A percentile compares a stretch with the other conserved stretches of the same genome.
These are phyloP conservation scores for Drosophila serrata DNA, from an alignment of 1,140 invertebrate genomes.

Conservation along the genomic window DNA sequence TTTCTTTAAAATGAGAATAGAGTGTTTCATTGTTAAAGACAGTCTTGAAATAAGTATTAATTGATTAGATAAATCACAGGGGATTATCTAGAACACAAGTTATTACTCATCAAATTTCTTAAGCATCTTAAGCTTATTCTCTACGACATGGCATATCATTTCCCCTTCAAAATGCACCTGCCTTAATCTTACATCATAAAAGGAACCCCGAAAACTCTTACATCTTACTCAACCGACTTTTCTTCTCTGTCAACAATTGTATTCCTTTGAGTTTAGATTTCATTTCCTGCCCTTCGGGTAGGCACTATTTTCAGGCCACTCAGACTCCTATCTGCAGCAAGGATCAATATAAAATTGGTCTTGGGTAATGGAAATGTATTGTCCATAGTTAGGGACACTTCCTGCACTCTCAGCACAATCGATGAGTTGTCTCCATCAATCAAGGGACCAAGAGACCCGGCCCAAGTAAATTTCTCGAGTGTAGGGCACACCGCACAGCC, in stretches of 20 bases:
- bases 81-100: background rate
- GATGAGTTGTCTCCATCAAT: slow-evolving; percentile 54
- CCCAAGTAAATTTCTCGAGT: slow-evolving; percentile 14
- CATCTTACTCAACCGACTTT: slow-evolving; percentile 6
- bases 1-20: background rate
- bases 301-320: slow-evolving; percentile 1
- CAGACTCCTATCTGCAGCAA: slow-evolving; percentile 15
- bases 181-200: background rate
- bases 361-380: slow-evolving; percentile 38
- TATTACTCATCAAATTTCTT: background rate
- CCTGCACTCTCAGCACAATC: slow-evolving; percentile 30
- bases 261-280: slow-evolving; percentile 19
- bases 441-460: slow-evolving; percentile 15
- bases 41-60: background rate
- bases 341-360: slow-evolving; percentile 22
- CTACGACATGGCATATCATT: background rate
- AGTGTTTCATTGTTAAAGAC: background rate
- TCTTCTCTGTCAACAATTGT: slow-evolving; percentile 2
- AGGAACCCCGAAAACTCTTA: background rate
- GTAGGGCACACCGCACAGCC: slow-evolving; percentile 33
- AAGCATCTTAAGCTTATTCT: too few species aligned
- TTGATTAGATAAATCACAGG: background rate
- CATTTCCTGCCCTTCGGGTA: slow-evolving; percentile 24
- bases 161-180: background rate
- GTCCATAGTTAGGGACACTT: slow-evolving; percentile 39